Percentiles rank a stretch among this genome's conserved stretches.
Evolutionary conservation across 1,140 invertebrate species (phyloP).

Genomic region (Epicauta chinensis): DNA sequence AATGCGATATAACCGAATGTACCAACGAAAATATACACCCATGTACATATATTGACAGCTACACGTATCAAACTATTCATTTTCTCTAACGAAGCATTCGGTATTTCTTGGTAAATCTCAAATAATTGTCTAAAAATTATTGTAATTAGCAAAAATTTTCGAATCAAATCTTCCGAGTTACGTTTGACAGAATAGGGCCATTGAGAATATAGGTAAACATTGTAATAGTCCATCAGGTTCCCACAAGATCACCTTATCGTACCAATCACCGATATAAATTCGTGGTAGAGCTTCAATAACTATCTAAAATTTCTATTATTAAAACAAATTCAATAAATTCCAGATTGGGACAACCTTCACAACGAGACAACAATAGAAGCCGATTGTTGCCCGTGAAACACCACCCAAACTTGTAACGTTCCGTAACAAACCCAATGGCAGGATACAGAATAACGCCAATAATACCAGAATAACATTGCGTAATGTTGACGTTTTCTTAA

Average conservation of each 20-base stretch:
- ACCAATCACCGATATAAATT: slow-evolving; percentile 67
- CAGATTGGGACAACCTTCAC: slow-evolving; percentile 54
- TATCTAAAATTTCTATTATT: slow-evolving; percentile 48
- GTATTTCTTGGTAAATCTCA: slow-evolving; percentile 87
- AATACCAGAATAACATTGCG: slow-evolving; percentile 56
- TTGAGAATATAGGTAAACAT: slow-evolving; percentile 90
- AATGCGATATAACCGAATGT: slow-evolving; percentile 95
- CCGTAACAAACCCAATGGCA: slow-evolving; percentile 83
- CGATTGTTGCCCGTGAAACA: slow-evolving; percentile 81
- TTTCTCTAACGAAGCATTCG: slow-evolving; percentile 79
- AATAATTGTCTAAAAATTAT: slow-evolving; percentile 77
- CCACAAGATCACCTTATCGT: slow-evolving; percentile 74
- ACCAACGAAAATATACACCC: slow-evolving; percentile 81
- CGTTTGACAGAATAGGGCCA: slow-evolving; percentile 94
- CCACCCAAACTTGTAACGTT: slow-evolving; percentile 86
- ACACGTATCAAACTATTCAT: slow-evolving; percentile 82
- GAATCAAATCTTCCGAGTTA: slow-evolving; percentile 52
- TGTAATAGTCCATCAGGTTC: slow-evolving; percentile 75
- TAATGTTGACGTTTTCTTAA: slow-evolving; percentile 65
- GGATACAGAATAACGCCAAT: slow-evolving; percentile 76
- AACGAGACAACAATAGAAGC: slow-evolving; percentile 85
- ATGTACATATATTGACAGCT: slow-evolving; percentile 86
- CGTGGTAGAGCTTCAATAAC: slow-evolving; percentile 68
- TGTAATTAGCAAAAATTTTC: not conserved
- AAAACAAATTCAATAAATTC: slow-evolving; percentile 3